These are phyloP conservation scores for Phenacoccus solenopsis DNA, from an alignment of 1,140 invertebrate genomes.

Conservation along the genomic window DNA sequence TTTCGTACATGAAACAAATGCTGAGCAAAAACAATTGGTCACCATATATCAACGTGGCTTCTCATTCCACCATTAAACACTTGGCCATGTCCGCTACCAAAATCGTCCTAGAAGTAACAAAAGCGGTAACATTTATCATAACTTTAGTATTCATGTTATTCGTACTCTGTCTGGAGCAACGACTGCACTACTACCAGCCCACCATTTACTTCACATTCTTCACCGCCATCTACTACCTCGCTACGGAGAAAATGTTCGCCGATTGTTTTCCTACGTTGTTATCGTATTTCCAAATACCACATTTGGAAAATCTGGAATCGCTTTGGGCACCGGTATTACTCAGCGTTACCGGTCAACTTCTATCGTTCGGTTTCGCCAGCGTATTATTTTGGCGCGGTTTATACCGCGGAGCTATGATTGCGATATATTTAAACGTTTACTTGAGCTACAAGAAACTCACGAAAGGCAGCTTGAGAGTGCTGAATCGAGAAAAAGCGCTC, in stretches of 20 bases:
- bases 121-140: constrained; percentile 63
- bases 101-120: constrained; percentile 67
- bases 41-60: constrained; percentile 54
- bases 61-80: constrained; percentile 57
- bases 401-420: constrained; percentile 42
- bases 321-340: constrained; percentile 52
- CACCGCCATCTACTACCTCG: constrained; percentile 53
- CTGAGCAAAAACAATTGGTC: constrained; percentile 62
- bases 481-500: constrained; percentile 44
- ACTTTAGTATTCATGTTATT: constrained; percentile 63
- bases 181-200: constrained; percentile 56
- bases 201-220: constrained; percentile 46
- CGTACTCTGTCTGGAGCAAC: constrained; percentile 59
- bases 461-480: constrained; percentile 38
- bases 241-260: constrained; percentile 57
- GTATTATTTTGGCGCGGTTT: constrained; percentile 41
- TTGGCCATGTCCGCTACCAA: constrained; percentile 69
- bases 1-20: constrained; percentile 56
- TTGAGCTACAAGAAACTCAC: constrained; percentile 48
- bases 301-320: constrained; percentile 50
- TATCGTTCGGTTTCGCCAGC: constrained; percentile 36
- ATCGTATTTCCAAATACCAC: constrained; percentile 42
- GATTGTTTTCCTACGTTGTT: constrained; percentile 46
- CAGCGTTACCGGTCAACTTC: constrained; percentile 25
- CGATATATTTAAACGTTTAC: constrained; percentile 52